These are phyloP conservation scores for Lagenorhynchus albirostris DNA, from an alignment of 2,113 vertebrate species.

Conservation along the genomic window DNA sequence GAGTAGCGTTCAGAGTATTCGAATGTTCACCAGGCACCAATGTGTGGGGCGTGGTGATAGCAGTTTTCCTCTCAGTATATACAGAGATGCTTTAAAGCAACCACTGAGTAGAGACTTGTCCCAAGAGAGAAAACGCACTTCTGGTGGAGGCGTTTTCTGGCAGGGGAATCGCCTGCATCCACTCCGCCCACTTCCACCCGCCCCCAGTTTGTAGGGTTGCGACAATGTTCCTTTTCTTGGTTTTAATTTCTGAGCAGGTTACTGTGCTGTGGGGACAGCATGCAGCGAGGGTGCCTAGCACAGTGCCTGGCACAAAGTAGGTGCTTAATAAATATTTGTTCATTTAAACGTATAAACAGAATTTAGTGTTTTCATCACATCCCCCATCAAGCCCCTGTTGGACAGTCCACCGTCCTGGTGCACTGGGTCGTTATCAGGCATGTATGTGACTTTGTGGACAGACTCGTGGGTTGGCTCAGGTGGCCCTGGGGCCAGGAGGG, in stretches of 20 bases:
- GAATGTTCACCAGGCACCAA: neutral
- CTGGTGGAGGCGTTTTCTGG: neutral
- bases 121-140: neutral
- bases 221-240: neutral
- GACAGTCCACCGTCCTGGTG: neutral
- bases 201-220: neutral
- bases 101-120: neutral
- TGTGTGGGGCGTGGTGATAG: neutral
- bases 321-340: conserved; percentile 73
- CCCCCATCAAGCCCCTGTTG: neutral
- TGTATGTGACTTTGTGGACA: neutral
- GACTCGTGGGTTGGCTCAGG: neutral
- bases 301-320: conserved; percentile 38
- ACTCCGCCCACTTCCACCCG: fast-evolving
- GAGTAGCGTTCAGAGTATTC: conserved; percentile 25
- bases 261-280: neutral
- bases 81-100: neutral
- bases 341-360: neutral
- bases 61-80: neutral
- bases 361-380: conserved; percentile 51
- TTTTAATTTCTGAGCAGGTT: neutral
- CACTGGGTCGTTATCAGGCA: neutral
- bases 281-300: conserved; percentile 4
- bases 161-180: neutral
- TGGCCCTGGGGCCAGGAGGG: neutral